These are phyloP conservation scores for Rhagonycha fulva DNA, from an alignment of 2,888 invertebrate genomes.

Conservation along the genomic window DNA sequence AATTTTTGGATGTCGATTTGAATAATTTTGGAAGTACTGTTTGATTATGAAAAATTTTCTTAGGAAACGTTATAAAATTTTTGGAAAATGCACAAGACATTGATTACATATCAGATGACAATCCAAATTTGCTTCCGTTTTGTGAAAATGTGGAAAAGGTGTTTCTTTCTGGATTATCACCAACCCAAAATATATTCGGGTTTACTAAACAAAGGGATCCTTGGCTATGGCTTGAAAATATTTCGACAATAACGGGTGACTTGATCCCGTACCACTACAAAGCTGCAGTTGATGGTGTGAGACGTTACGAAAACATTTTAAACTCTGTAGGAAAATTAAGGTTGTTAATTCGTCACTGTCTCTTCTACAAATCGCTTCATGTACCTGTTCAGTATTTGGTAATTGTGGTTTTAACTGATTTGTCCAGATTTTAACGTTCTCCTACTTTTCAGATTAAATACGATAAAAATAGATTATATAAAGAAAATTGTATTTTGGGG, in stretches of 20 bases:
- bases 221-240: conserved; percentile 62
- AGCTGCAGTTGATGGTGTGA: conserved; percentile 56
- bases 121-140: conserved; percentile 56
- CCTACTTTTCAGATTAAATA: conserved; percentile 21
- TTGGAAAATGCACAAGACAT: conserved; percentile 47
- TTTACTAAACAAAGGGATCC: conserved; percentile 55
- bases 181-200: conserved; percentile 51
- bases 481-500: conserved; percentile 59
- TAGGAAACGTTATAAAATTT: conserved; percentile 54
- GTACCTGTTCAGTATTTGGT: conserved; percentile 59
- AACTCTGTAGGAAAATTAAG: conserved; percentile 57
- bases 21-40: background rate
- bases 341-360: conserved; percentile 58
- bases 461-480: conserved; percentile 42
- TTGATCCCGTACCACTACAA: conserved; percentile 49
- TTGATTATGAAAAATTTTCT: background rate
- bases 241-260: conserved; percentile 45
- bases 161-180: conserved; percentile 60
- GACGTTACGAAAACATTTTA: conserved; percentile 52
- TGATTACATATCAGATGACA: conserved; percentile 54
- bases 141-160: conserved; percentile 61
- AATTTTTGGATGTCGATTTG: background rate
- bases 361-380: conserved; percentile 59
- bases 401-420: conserved; percentile 23
- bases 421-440: conserved; percentile 3